Base-by-base conservation (phyloP, 2,797 vertebrate genomes). In the Phoeniculus purpureus region DNA sequence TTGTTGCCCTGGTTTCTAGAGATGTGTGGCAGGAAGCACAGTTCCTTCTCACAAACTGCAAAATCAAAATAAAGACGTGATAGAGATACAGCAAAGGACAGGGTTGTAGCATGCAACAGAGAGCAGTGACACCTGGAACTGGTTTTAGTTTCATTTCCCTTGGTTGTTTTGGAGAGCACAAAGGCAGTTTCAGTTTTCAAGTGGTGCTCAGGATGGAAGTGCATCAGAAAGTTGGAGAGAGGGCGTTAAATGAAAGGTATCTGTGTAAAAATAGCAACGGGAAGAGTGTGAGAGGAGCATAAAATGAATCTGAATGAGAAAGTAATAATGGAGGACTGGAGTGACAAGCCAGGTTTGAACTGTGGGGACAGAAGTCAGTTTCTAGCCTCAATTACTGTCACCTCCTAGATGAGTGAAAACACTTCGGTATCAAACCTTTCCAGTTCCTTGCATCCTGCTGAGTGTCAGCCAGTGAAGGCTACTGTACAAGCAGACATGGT, bases 381-480 rank as follows among this genome's bases (percentile, higher is more conserved):
- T 77, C 15, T 2, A 45, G 23, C 60, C 45, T 76, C 10, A 31
- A 51, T 52, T 68, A 15, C 0, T 60, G 51, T 62, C 26, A 65
- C 21, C 7, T 5, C 23, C 59, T 32, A 0, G 12, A 2, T 0
- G 2, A 65, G 48, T 45, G 31, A 56, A 48, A 62, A 29, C 32
- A 14, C 54, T 21, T 56, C 10, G 40, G 21, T 3, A 51, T 26
- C 32, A 85, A 9, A 47, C 22, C 85, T 43, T 70, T 13, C 71
- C 61, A 31, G 16, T 55, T 77, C 37, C 56, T 27, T 68, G 16
- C 26, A 10, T 48, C 26, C 48, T 47, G 56, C 74, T 62, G 56
- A 56, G 13, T 1, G 56, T 50, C 54, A 71, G 60, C 47, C 65
- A 51, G 47, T 6, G 47, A 71, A 75, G 73, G 70, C 73, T 87